Evolutionary conservation across 2,888 invertebrate genomes (phyloP).

Genomic region (Dasypogon diadema): DNA sequence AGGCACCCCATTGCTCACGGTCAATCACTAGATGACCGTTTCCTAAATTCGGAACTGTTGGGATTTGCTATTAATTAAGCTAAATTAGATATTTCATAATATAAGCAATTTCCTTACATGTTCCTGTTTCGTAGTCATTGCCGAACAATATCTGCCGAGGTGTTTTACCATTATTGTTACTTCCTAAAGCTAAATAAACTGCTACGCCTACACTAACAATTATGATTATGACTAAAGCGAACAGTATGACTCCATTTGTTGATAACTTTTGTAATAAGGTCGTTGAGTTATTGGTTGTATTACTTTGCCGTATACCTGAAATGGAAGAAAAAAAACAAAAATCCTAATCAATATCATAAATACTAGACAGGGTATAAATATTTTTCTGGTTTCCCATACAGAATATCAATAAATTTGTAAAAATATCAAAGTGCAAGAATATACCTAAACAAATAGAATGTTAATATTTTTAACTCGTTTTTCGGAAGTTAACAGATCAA

Average conservation of each 20-base stretch:
- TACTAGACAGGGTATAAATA: too few relatives aligned
- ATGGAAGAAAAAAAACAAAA: conserved; percentile 36
- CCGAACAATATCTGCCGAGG: conserved; percentile 63
- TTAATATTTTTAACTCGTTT: too few relatives aligned
- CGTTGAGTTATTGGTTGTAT: conserved; percentile 56
- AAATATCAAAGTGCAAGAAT: too few relatives aligned
- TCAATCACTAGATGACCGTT: conserved; percentile 67
- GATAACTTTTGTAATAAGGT: conserved; percentile 59
- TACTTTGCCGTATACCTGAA: conserved; percentile 61
- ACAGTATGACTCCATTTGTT: conserved; percentile 60
- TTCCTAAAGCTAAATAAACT: conserved; percentile 63
- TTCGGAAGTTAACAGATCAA: too few relatives aligned
- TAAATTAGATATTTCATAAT: background rate
- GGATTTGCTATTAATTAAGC: conserved; percentile 17
- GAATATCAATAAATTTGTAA: too few relatives aligned
- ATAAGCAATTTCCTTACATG: conserved; percentile 63
- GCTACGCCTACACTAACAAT: conserved; percentile 62
- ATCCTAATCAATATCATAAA: too few relatives aligned
- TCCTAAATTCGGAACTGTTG: conserved; percentile 67
- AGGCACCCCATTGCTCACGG: conserved; percentile 67
- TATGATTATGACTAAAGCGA: conserved; percentile 61
- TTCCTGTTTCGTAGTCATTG: conserved; percentile 65
- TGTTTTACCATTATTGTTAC: conserved; percentile 50
- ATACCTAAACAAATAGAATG: too few relatives aligned
- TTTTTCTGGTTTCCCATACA: too few relatives aligned